Percentiles rank a stretch among this genome's conserved stretches.
Conservation (phyloP, 2,113 vertebrate species). For the Pardalotus punctatus region DNA sequence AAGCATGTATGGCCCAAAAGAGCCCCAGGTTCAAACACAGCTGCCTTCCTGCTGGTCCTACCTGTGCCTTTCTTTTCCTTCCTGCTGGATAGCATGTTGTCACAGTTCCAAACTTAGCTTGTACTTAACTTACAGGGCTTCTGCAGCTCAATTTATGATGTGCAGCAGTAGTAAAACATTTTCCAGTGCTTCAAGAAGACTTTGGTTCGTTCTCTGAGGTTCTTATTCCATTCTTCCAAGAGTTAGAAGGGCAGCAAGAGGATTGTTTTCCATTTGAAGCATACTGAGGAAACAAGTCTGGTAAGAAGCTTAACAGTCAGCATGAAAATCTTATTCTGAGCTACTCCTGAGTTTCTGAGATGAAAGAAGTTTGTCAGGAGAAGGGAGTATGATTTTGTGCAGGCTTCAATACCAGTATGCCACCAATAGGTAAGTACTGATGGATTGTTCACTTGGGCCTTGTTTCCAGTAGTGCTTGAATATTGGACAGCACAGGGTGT, state of each 20-base stretch:
- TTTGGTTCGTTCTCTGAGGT: neutral
- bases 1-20: accelerated
- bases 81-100: neutral
- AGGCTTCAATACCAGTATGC: neutral
- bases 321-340: neutral
- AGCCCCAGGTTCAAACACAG: neutral
- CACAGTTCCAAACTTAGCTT: neutral
- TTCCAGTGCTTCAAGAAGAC: neutral
- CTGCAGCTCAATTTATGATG: neutral
- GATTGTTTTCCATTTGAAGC: neutral
- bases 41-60: neutral
- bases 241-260: neutral
- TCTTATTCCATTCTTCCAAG: neutral
- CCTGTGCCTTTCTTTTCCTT: neutral
- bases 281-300: neutral
- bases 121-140: neutral
- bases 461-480: neutral
- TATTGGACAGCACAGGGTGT: neutral
- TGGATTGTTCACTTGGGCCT: neutral
- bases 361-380: neutral
- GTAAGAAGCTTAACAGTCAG: neutral
- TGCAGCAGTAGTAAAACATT: neutral
- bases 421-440: neutral
- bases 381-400: neutral
- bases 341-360: neutral